Evolutionary conservation across 2,888 invertebrate genomes (phyloP), one percentile per base, ranked within the genome.

Genomic region (Ophraella communa): DNA sequence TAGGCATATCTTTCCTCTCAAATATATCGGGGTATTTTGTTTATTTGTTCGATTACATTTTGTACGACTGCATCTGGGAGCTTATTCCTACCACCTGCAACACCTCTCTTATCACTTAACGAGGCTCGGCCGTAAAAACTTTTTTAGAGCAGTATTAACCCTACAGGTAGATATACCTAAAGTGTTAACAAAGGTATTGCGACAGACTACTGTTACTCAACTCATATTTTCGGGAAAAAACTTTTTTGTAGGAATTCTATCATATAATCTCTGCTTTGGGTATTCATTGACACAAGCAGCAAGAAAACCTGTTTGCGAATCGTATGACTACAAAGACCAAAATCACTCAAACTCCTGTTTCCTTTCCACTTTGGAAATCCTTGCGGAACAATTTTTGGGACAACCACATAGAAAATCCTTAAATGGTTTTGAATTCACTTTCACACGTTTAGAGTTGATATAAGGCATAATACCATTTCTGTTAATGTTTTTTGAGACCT

Each of bases 141-240:
- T 70, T 33, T 64, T 70, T 33, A 70, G 42, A 39, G 68, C 71
- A 7, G 62, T 69, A 42, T 71, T 68, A 20, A 69, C 65, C 39
- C 66, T 14, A 23, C 33, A 67, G 4, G 69, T 39, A 14, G 59
- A 55, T 54, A 71, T 54, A 5, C 30, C 27, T n/a, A 70, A 47
- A 17, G 68, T 69, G 24, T 62, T 67, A 8, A 65, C 14, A 51
- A 58, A 70, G 47, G 59, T 70, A 47, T 63, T 35, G 18, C 62
- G 14, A 27, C 70, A 70, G 1, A 70, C 67, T n/a, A 55, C 17
- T 60, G 11, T 33, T 11, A 11, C 11, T 11, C 11, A 33, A 11
- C 11, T 33, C 11, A 11, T n/a, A 33, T 33, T 8, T 33, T 11
- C 11, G 7, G 3, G 33, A 33, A n/a, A 33, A 33, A 33, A 3